Evolutionary conservation across 2,888 invertebrate genomes (phyloP), one percentile per base, ranked within the genome.

Genomic region (Zygogramma bicolorata): DNA sequence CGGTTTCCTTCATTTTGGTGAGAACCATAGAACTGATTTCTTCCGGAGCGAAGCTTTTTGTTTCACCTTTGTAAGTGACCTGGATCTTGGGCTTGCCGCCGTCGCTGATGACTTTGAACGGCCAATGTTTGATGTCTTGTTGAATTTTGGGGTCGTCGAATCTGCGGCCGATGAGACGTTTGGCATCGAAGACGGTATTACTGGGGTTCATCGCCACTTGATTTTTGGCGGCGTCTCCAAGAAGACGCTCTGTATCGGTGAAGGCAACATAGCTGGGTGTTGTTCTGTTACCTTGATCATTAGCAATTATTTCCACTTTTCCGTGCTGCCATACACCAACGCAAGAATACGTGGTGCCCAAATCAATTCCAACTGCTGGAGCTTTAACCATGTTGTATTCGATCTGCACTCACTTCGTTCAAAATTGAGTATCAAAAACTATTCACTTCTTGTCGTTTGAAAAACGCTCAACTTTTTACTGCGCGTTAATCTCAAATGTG

Each of bases 321-420:
- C 94, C 93, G 83, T 95, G 91, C 82, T 94, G 93, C 88, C 93
- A 95, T 15, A 95, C 93, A 57, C 93, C 95, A 61, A 95, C 95
- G 84, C 94, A 94, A 65, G 95, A 95, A 87, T 93, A 96, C 5
- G 96, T 96, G 42, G 96, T 96, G 81, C 96, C 96, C 84, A 96
- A 90, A 89, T 95, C 94, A 81, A 95, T 96, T 81, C 94, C 94
- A 81, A 94, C 89, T 79, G 92, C 91, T 77, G 90, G 89, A 80
- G 86, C 84, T 83, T 89, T 82, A 67, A 62, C 62, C 68, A 68
- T 68, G 59, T 58, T 63, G 62, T 6, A 10, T 7, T 27, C 13
- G 13, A 25, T 27, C n/a, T 27, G 22, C 53, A 27, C 22, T 27
- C 2, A 3, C 34, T 13, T 13, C 3, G 1, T 13, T 13, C 10